Conservation (phyloP, 2,797 vertebrate species). For the Apogon talboti region DNA sequence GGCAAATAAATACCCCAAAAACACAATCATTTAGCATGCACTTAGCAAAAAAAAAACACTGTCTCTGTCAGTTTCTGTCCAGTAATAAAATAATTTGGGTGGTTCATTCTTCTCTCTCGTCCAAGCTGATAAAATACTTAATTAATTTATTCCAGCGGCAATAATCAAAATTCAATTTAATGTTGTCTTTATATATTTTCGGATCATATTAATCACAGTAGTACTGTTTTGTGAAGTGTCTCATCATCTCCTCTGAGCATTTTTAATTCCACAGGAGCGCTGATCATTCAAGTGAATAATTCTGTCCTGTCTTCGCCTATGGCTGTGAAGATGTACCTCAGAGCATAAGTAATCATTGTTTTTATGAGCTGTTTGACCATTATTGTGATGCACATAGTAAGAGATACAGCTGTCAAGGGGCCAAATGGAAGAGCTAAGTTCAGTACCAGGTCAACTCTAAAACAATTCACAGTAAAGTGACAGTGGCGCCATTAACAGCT, state of each 20-base stretch:
- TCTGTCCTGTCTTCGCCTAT: conserved; percentile 12
- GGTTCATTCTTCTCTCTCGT: too few species aligned
- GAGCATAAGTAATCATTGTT: conserved; percentile 46
- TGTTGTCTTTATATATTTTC: too few species aligned
- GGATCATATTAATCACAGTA: neutral
- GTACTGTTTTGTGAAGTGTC: conserved; percentile 1
- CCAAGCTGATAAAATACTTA: too few species aligned
- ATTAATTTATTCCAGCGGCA: too few species aligned
- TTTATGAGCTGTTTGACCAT: conserved; percentile 50
- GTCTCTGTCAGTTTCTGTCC: too few species aligned
- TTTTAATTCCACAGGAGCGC: conserved; percentile 19
- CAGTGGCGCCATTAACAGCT: conserved; percentile 52
- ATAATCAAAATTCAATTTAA: too few species aligned
- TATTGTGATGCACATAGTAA: conserved; percentile 43
- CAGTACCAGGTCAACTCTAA: conserved; percentile 65
- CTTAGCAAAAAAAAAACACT: too few species aligned
- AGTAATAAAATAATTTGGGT: too few species aligned
- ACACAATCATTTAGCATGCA: too few species aligned
- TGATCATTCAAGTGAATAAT: conserved; percentile 53
- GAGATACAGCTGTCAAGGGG: conserved; percentile 65
- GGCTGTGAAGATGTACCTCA: conserved; percentile 38
- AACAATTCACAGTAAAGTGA: conserved; percentile 71
- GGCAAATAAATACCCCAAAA: too few species aligned
- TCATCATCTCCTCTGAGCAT: conserved; percentile 4
- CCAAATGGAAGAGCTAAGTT: conserved; percentile 67